Evolutionary conservation across 2,888 invertebrate species (phyloP).

Genomic region (Monoplex corrugatus): DNA sequence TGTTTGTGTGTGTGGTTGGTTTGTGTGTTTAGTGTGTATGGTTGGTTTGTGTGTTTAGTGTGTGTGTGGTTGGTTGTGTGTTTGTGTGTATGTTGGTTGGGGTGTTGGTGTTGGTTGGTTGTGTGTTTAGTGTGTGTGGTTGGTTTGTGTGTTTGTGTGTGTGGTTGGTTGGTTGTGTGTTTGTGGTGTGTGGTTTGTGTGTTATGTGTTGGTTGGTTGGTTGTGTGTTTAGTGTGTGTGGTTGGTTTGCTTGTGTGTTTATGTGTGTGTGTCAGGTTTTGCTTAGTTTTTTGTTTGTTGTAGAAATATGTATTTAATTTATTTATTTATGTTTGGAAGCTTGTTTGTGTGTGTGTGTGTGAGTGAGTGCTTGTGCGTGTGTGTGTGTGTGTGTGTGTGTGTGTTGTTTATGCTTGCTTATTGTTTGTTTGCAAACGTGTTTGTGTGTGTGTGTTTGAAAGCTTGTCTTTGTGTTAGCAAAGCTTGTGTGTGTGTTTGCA

Average conservation of each 20-base stretch:
- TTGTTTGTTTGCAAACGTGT: too few relatives aligned
- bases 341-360: too few relatives aligned
- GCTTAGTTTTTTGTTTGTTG: too few relatives aligned
- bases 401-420: too few relatives aligned
- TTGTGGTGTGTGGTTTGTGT: not conserved
- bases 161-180: not conserved
- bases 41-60: not conserved
- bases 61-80: not conserved
- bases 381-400: slow-evolving; percentile 65
- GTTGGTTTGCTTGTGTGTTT: not conserved
- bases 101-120: not conserved
- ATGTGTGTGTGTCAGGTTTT: not conserved
- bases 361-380: too few relatives aligned
- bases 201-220: too few relatives aligned
- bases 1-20: too few relatives aligned
- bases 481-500: too few relatives aligned
- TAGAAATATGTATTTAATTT: too few relatives aligned
- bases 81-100: not conserved
- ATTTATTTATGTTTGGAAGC: too few relatives aligned
- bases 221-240: not conserved
- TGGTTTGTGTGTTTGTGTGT: not conserved
- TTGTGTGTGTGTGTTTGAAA: too few relatives aligned
- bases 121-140: not conserved
- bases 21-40: not conserved
- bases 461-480: too few relatives aligned